These are phyloP conservation scores for Brachynemurus nebulosus DNA, from an alignment of 2,888 invertebrate species.

Conservation along the genomic window DNA sequence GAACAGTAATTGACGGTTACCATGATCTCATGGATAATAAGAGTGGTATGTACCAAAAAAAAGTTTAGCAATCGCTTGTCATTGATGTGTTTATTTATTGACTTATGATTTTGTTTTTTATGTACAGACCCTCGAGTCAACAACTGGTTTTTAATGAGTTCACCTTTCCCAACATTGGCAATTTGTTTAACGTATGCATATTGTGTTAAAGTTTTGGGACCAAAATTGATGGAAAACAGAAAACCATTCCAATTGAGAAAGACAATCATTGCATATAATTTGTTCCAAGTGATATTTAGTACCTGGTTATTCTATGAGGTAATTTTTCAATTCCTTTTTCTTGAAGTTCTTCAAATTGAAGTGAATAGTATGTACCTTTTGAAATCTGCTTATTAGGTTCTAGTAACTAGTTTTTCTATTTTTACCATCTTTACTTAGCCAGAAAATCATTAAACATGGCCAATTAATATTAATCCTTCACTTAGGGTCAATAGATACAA, in stretches of 20 bases:
- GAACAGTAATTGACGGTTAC: conserved; percentile 47
- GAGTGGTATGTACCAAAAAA: conserved; percentile 35
- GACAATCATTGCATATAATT: conserved; percentile 68
- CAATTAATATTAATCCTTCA: too few species aligned
- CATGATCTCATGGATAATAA: conserved; percentile 72
- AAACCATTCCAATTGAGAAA: conserved; percentile 64
- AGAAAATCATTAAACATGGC: too few species aligned
- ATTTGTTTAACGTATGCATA: conserved; percentile 65
- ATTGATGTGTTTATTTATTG: background rate
- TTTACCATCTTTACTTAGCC: too few species aligned
- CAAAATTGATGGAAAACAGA: conserved; percentile 72
- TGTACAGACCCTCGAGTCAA: conserved; percentile 54
- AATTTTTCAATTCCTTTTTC: too few species aligned
- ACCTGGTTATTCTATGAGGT: conserved; percentile 61
- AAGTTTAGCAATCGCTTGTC: background rate
- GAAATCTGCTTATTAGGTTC: too few species aligned
- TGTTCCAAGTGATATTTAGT: conserved; percentile 66
- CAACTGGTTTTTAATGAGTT: conserved; percentile 68
- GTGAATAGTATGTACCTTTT: too few species aligned
- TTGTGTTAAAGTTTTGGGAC: conserved; percentile 64
- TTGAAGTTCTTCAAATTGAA: too few species aligned
- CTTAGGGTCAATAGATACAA: too few species aligned
- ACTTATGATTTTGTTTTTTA: conserved; percentile 3
- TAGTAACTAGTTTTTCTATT: too few species aligned
- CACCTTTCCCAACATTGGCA: conserved; percentile 61